Conservation (phyloP, 2,888 invertebrate species). For the Acanthococcus lagerstroemiae region DNA sequence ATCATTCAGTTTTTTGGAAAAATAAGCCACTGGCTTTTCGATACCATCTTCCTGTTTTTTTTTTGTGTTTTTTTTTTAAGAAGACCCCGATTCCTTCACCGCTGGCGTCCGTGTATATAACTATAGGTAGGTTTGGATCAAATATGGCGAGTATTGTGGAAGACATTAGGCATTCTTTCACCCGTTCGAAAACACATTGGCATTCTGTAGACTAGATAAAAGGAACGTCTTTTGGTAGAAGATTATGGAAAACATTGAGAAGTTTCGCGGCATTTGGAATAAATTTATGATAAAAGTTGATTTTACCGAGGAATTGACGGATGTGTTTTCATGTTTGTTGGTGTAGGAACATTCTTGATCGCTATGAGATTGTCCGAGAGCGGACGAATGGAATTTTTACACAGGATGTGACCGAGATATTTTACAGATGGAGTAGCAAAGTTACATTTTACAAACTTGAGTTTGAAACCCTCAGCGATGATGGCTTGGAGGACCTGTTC, state of each 20-base stretch:
- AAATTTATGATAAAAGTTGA: constrained; percentile 32
- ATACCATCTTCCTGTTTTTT: constrained; percentile 34
- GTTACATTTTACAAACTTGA: constrained; percentile 22
- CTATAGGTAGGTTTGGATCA: constrained; percentile 33
- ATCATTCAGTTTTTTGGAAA: constrained; percentile 37
- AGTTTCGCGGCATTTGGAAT: constrained; percentile 18
- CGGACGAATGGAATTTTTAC: constrained; percentile 19
- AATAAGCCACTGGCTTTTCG: constrained; percentile 35
- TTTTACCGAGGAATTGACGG: constrained; percentile 26
- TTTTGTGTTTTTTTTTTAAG: constrained; percentile 35
- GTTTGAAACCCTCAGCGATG: constrained; percentile 15
- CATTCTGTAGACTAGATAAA: constrained; percentile 34
- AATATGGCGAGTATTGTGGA: constrained; percentile 33
- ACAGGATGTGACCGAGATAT: constrained; percentile 23
- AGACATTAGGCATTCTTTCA: constrained; percentile 28
- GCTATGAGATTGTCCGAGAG: constrained; percentile 21
- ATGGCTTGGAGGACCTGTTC: constrained; percentile 34
- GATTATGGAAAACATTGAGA: constrained; percentile 20
- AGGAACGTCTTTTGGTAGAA: constrained; percentile 31
- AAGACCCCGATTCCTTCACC: constrained; percentile 36
- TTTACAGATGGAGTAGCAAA: constrained; percentile 17
- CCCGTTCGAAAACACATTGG: constrained; percentile 28
- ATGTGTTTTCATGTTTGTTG: constrained; percentile 21
- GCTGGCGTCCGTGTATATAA: constrained; percentile 35
- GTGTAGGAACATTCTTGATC: constrained; percentile 14